Evolutionary conservation across 1,140 invertebrate species (phyloP).

Genomic region (Drosophila kepulauana): DNA sequence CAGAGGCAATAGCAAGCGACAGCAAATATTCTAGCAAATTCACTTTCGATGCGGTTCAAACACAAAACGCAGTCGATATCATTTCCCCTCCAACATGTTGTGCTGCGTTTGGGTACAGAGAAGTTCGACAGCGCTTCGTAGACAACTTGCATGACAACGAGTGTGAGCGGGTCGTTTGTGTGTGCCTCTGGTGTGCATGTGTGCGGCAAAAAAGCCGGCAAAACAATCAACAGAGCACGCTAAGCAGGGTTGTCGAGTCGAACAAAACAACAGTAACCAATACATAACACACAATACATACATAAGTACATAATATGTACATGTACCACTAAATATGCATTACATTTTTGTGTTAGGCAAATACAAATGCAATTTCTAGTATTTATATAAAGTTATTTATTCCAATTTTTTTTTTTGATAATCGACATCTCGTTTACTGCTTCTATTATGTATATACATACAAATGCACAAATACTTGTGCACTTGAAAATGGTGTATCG

Average conservation of each 20-base stretch:
- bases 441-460: conserved; percentile 4
- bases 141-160: conserved; percentile 13
- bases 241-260: conserved; percentile 37
- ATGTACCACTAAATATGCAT: not conserved
- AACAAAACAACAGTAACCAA: not conserved
- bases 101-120: conserved; percentile 5
- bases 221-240: conserved; percentile 62
- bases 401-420: conserved; percentile 16
- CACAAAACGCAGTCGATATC: conserved; percentile 4
- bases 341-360: not conserved
- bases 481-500: not conserved
- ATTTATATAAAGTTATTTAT: too few relatives aligned
- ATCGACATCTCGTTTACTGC: conserved; percentile 7
- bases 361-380: too few relatives aligned
- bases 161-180: not conserved
- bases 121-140: conserved; percentile 27
- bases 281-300: not conserved
- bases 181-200: conserved; percentile 7
- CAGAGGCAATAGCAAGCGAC: not conserved
- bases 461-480: conserved; percentile 14
- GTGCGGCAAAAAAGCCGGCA: conserved; percentile 66
- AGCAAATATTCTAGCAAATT: conserved; percentile 50
- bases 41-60: conserved; percentile 70
- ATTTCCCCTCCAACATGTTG: conserved; percentile 70
- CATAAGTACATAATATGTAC: not conserved